Evolutionary conservation across 1,140 invertebrate species (phyloP), one percentile per base, ranked within the genome.

Genomic region (Pogonomyrmex barbatus): DNA sequence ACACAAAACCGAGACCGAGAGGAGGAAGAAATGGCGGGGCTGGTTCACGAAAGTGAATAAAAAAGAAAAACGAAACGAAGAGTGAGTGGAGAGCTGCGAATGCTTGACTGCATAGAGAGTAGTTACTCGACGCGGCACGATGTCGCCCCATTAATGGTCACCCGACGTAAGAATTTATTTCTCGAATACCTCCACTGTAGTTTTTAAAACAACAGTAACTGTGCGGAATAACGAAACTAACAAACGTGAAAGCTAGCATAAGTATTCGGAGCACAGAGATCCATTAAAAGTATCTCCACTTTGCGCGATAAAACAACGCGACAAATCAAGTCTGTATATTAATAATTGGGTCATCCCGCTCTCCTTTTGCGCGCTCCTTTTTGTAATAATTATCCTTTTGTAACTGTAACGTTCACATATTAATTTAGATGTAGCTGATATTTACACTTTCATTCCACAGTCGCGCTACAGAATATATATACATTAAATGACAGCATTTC

Each of bases 91-190:
- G 52, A 82, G 17, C 67, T 60, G 54, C 79, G 67, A 58, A 82
- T 73, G 67, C 79, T 82, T 47, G 79, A 82, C 79, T 82, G 79
- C 79, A 82, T 82, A 82, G 79, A 83, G 79, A 83, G 30, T 73
- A 83, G 79, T 83, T 75, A 62, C 42, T 60, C 68, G 68, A 73
- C 68, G 79, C 50, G 58, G 76, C 62, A 81, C 77, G 68, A 83
- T 83, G 54, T 83, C 68, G 54, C 68, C 47, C 77, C 68, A 83
- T 83, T 83, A 83, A 83, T 60, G 79, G 54, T 62, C 79, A 39
- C 42, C 17, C 12, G 54, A 83, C 68, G 45, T 73, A 73, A 83
- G 56, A 73, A 83, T 83, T 83, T 83, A 83, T 83, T 83, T 62
- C 54, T 39, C 68, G 30, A 73, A n/a, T 82, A 58, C 5, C 30